Conservation (phyloP, 2,888 invertebrate genomes). For the Therioaphis trifolii region DNA sequence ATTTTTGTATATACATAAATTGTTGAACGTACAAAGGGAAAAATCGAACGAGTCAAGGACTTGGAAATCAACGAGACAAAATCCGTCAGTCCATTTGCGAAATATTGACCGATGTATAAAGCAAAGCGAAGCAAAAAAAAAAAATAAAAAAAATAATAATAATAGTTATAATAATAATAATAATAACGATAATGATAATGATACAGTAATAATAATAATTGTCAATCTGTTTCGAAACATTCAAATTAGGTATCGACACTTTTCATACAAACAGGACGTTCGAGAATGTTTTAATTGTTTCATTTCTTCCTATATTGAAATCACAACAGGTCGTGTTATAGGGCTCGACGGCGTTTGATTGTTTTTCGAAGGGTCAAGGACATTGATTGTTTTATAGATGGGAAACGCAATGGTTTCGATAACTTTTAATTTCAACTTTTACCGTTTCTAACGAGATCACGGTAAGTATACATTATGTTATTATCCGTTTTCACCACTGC, state of each 20-base stretch:
- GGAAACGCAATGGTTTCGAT: constrained; percentile 4
- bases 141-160: not conserved
- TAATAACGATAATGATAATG: too few relatives aligned
- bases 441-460: too few relatives aligned
- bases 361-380: constrained; percentile 44
- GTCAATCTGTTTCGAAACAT: constrained; percentile 44
- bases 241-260: constrained; percentile 29
- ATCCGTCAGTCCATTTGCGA: constrained; percentile 12
- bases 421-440: not conserved
- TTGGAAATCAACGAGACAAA: constrained; percentile 30
- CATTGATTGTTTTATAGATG: constrained; percentile 40
- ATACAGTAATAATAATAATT: not conserved
- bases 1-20: not conserved
- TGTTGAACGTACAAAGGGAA: not conserved
- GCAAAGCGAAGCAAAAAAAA: too few relatives aligned
- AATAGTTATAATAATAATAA: not conserved
- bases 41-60: constrained; percentile 25
- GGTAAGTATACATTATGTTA: too few relatives aligned
- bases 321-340: constrained; percentile 42
- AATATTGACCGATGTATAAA: constrained; percentile 20
- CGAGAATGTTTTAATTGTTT: constrained; percentile 34
- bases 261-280: constrained; percentile 28
- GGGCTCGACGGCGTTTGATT: constrained; percentile 34
- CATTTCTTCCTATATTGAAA: constrained; percentile 49
- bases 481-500: too few relatives aligned